Evolutionary conservation across 2,113 vertebrate species (phyloP), one percentile per base, ranked within the genome.

Genomic region (Aldabrachelys gigantea): DNA sequence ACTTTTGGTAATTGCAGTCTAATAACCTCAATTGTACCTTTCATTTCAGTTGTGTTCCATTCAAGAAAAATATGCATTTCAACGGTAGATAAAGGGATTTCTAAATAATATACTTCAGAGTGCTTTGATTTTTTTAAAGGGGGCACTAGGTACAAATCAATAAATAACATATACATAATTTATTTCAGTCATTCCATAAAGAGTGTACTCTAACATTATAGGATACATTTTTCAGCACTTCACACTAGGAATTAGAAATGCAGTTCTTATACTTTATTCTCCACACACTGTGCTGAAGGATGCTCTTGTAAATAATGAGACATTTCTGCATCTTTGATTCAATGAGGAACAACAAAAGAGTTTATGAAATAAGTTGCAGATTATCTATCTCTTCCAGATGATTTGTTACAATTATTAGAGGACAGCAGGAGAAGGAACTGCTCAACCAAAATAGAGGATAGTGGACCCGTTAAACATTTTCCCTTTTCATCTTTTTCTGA

Each of bases 221-320:
- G 85, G 17, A 21, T 7, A 85, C 2, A 75, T 56, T 94, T 52
- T 86, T 27, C 27, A 54, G 38, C 10, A 59, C 27, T 6, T 79
- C 44, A 59, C 17, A 38, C 22, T 75, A 72, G 44, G 10, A 49
- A 81, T 44, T 27, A 86, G 56, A 54, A 7, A 56, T 6, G 2
- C 5, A 78, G 56, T 31, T 85, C 54, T 47, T 21, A 44, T 87
- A 78, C 29, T 78, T 69, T 81, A 72, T 57, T 87, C 27, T 57
- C 49, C 4, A 35, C 6, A 47, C 6, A 21, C 1, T 38, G 4
- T 5, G 5, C 0, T 24, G 14, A 5, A 35, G 29, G 11, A 90
- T 35, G 5, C 41, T 25, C 29, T 81, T 82, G 16, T 21, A 4
- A 4, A 50, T 31, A 85, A 41, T 85, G 83, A 56, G 47, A 85